phyloP scores from a whole-genome alignment of 1,140 invertebrate species.

The Tetragnatha versicolor region DNA sequence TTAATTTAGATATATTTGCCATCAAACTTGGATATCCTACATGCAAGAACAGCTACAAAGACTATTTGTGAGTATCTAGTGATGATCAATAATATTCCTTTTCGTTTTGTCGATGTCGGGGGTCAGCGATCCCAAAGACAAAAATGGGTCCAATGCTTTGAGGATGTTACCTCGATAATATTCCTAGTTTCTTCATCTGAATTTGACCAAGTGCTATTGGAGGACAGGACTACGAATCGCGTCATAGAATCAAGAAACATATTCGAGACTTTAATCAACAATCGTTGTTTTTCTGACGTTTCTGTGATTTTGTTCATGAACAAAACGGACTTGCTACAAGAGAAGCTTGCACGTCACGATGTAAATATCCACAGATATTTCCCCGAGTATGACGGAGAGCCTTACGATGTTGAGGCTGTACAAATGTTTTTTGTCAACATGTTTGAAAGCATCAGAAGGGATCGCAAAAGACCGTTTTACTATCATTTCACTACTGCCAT shows the following conservation, averaged over 20 bases:
- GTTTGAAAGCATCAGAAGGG: conserved; percentile 75
- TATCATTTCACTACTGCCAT: conserved; percentile 98
- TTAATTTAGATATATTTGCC: conserved; percentile 76
- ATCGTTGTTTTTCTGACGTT: conserved; percentile 88
- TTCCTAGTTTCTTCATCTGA: conserved; percentile 97
- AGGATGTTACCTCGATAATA: conserved; percentile 93
- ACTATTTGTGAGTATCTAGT: conserved; percentile 95
- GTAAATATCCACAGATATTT: conserved; percentile 71
- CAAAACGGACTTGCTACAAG: conserved; percentile 71
- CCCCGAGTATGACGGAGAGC: conserved; percentile 85
- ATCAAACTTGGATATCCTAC: conserved; percentile 90
- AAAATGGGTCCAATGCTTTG: conserved; percentile 98
- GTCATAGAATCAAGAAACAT: conserved; percentile 94
- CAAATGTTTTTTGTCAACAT: conserved; percentile 83
- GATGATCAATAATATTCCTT: conserved; percentile 92
- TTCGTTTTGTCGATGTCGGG: conserved; percentile 96
- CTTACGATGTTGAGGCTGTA: conserved; percentile 84
- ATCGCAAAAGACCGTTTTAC: conserved; percentile 78
- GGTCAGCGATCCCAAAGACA: conserved; percentile 96
- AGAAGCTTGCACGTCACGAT: conserved; percentile 55
- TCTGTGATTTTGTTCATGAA: conserved; percentile 98
- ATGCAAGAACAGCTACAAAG: conserved; percentile 95
- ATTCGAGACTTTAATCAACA: conserved; percentile 98
- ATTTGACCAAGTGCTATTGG: conserved; percentile 93
- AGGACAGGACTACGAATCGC: conserved; percentile 93